These are phyloP conservation scores for Habropoda laboriosa DNA, from an alignment of 1,140 invertebrate species.

Conservation along the genomic window DNA sequence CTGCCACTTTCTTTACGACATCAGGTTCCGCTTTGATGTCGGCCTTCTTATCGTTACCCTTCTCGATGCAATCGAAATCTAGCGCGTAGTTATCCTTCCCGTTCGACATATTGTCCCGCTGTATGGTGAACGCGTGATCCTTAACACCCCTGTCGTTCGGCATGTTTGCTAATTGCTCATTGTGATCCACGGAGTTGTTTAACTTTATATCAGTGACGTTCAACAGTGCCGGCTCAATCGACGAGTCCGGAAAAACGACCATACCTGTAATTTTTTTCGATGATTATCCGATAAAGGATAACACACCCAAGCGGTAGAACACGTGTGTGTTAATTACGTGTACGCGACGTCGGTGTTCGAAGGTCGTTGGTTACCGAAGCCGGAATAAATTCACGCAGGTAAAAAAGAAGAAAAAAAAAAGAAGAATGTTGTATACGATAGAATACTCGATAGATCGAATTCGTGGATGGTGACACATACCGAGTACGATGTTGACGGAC, in stretches of 20 bases:
- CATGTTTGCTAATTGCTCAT: constrained; percentile 34
- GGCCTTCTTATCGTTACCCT: constrained; percentile 47
- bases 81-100: constrained; percentile 57
- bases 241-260: constrained; percentile 75
- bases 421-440: neutral
- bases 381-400: neutral
- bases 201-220: constrained; percentile 60
- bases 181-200: constrained; percentile 39
- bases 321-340: neutral
- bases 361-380: neutral
- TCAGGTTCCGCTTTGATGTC: constrained; percentile 65
- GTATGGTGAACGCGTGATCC: constrained; percentile 48
- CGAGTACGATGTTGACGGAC: constrained; percentile 53
- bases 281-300: neutral
- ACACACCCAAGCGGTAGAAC: neutral
- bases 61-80: constrained; percentile 51
- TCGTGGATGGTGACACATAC: constrained; percentile 35
- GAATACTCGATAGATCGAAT: no score
- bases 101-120: constrained; percentile 38
- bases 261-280: constrained; percentile 69
- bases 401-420: neutral
- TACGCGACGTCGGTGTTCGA: no score
- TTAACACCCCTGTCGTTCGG: neutral
- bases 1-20: constrained; percentile 73
- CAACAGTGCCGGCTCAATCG: constrained; percentile 70